phyloP scores from a whole-genome alignment of 2,797 vertebrate genomes.

The Cacajao melanocephalus region DNA sequence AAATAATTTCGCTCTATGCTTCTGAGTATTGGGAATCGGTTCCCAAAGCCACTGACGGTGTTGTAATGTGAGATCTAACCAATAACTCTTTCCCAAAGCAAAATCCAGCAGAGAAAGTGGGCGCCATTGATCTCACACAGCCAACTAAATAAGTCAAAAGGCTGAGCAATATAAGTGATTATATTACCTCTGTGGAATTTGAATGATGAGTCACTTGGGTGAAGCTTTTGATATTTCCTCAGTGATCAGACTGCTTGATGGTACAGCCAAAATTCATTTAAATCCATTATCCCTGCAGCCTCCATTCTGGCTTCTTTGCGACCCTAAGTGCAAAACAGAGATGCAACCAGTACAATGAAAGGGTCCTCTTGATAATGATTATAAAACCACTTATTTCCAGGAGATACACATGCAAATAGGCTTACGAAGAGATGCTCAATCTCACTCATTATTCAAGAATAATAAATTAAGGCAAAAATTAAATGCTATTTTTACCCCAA shows the following conservation, averaged over 20 bases:
- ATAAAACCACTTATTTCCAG: not conserved
- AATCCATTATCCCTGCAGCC: not conserved
- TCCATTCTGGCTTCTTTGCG: not conserved
- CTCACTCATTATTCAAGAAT: not conserved
- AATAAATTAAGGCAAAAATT: conserved; percentile 21
- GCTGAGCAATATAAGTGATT: not conserved
- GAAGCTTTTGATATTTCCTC: not conserved
- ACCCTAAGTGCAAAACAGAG: not conserved
- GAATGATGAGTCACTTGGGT: not conserved
- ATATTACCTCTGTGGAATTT: conserved; percentile 13
- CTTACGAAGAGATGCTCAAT: not conserved
- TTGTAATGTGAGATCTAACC: conserved; percentile 27
- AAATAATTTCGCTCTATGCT: conserved; percentile 55
- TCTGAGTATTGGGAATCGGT: not conserved
- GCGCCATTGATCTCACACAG: not conserved
- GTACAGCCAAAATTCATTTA: not conserved
- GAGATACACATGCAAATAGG: not conserved
- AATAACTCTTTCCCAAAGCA: conserved; percentile 55
- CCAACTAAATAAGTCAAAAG: conserved; percentile 24
- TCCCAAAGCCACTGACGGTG: not conserved
- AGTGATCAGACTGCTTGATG: not conserved
- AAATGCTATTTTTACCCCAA: not conserved
- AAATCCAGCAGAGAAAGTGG: conserved; percentile 24
- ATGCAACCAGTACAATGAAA: not conserved
- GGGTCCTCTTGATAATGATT: not conserved